These are phyloP conservation scores for Rotaria socialis DNA, from an alignment of 2,888 invertebrate genomes.

Conservation along the genomic window DNA sequence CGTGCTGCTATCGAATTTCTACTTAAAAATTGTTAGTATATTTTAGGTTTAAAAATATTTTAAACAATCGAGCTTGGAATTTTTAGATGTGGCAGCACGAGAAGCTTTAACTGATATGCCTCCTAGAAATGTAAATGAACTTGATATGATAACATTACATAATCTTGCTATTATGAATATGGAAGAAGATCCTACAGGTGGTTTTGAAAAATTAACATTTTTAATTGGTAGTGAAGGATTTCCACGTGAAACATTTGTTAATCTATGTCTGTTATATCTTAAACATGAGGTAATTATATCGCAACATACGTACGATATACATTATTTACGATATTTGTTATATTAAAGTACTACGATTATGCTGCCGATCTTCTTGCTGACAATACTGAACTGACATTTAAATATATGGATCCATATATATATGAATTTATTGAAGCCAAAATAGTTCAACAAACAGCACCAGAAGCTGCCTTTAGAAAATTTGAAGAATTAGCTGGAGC, in stretches of 20 bases:
- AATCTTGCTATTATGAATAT: constrained; percentile 89
- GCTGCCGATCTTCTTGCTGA: constrained; percentile 96
- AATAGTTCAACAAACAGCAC: constrained; percentile 91
- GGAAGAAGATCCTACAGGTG: constrained; percentile 79
- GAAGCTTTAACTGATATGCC: constrained; percentile 65
- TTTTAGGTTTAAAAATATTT: neutral
- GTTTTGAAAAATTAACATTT: constrained; percentile 88
- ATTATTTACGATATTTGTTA: constrained; percentile 36
- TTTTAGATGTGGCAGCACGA: constrained; percentile 73
- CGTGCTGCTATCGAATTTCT: constrained; percentile 97
- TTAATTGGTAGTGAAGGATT: constrained; percentile 89
- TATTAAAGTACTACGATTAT: constrained; percentile 74
- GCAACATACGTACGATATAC: no score
- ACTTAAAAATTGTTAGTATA: constrained; percentile 70
- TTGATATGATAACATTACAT: constrained; percentile 93
- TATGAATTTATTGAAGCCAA: constrained; percentile 92
- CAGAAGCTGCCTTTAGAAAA: constrained; percentile 83
- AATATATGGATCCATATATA: constrained; percentile 83
- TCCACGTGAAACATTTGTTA: constrained; percentile 94
- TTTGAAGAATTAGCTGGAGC: constrained; percentile 87
- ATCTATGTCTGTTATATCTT: constrained; percentile 85
- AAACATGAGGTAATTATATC: constrained; percentile 72
- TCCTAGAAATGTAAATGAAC: constrained; percentile 81
- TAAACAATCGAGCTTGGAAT: neutral
- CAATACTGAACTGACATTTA: constrained; percentile 89